phyloP scores from a whole-genome alignment of 2,113 vertebrate genomes.

The Ondatra zibethicus region DNA sequence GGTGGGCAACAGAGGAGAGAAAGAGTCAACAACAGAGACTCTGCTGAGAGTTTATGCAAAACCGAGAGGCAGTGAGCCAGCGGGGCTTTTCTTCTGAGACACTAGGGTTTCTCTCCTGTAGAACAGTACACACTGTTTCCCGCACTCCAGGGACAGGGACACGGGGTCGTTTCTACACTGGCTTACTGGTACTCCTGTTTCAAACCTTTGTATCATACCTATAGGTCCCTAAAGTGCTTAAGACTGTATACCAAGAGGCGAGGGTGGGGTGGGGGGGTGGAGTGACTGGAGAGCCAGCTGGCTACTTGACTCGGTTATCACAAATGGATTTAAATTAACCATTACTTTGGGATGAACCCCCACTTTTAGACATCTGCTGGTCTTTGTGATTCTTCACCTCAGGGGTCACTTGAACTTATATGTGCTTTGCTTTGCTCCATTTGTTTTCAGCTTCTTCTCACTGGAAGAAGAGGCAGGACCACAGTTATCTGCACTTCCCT shows the following conservation, averaged over 20 bases:
- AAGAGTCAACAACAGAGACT: not conserved
- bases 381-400: not conserved
- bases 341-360: not conserved
- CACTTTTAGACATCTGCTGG: not conserved
- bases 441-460: constrained; percentile 80
- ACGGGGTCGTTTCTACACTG: fast-evolving
- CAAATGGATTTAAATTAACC: not conserved
- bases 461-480: constrained; percentile 44
- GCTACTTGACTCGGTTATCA: not conserved
- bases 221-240: not conserved
- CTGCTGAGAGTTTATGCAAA: not conserved
- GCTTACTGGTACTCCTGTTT: not conserved
- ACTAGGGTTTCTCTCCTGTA: not conserved
- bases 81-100: not conserved
- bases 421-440: constrained; percentile 61
- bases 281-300: not conserved
- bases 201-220: not conserved
- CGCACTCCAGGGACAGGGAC: not conserved
- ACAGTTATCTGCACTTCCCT: constrained; percentile 57
- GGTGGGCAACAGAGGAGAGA: not conserved
- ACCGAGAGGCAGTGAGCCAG: not conserved
- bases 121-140: not conserved
- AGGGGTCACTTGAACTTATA: constrained; percentile 66
- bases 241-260: not conserved
- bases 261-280: not conserved